Evolutionary conservation across 2,888 invertebrate species (phyloP).

Genomic region (Andrena marginata): DNA sequence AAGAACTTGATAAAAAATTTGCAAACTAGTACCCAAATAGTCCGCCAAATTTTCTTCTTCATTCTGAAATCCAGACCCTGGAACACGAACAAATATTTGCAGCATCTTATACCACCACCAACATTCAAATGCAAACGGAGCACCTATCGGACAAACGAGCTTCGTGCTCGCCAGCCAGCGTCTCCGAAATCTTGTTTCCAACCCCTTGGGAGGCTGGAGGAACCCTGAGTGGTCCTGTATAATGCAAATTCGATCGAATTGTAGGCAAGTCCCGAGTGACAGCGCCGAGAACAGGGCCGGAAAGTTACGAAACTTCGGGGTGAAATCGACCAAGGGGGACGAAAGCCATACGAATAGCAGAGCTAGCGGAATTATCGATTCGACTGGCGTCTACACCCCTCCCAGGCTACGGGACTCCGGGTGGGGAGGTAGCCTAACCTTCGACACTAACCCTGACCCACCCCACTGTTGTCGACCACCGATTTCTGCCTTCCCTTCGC

Average conservation of each 20-base stretch:
- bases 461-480: constrained; percentile 60
- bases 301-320: constrained; percentile 11
- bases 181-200: background rate
- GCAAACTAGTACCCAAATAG: too few species aligned
- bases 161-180: background rate
- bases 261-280: background rate
- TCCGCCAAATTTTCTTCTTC: too few species aligned
- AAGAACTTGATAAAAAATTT: too few species aligned
- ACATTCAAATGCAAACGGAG: background rate
- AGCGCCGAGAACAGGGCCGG: background rate
- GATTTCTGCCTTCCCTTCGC: constrained; percentile 50
- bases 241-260: constrained; percentile 41
- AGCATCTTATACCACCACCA: background rate
- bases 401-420: constrained; percentile 31
- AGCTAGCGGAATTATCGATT: constrained; percentile 67
- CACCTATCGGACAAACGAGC: background rate
- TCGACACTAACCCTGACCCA: constrained; percentile 78
- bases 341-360: constrained; percentile 38
- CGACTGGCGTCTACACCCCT: constrained; percentile 35
- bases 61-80: background rate
- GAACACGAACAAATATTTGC: background rate
- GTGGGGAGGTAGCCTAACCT: constrained; percentile 69
- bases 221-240: background rate
- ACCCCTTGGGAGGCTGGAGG: background rate
- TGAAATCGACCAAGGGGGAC: constrained; percentile 17